These are phyloP conservation scores for Chaitophorus viminalis DNA, from an alignment of 2,888 invertebrate species.

Conservation along the genomic window DNA sequence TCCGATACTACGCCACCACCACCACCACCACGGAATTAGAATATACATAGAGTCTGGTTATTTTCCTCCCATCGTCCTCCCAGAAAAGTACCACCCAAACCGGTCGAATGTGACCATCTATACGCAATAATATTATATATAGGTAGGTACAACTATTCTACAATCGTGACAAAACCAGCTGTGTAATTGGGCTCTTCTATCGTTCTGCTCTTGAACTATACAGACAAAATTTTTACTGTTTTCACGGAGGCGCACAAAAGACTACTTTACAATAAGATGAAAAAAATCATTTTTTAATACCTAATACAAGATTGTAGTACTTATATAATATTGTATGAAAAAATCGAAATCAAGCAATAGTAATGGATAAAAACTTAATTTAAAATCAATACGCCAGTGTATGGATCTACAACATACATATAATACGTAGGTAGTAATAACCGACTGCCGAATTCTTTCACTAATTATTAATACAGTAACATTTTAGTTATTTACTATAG, in stretches of 20 bases:
- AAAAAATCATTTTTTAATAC: no score
- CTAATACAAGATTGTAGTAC: no score
- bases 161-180: neutral
- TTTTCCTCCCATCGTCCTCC: neutral
- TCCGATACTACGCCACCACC: neutral
- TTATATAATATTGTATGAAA: no score
- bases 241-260: neutral
- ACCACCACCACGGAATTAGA: neutral
- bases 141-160: neutral
- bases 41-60: neutral
- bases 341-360: no score
- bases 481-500: no score
- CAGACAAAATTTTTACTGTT: neutral
- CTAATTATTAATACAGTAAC: constrained; percentile 27
- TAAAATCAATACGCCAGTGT: no score
- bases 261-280: neutral
- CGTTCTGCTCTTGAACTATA: neutral
- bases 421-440: neutral
- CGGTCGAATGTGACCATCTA: constrained; percentile 1
- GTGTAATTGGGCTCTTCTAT: neutral
- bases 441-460: constrained; percentile 15
- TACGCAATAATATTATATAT: neutral
- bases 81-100: neutral
- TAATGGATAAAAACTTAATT: no score
- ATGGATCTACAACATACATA: neutral